Evolutionary conservation across 2,113 vertebrate species (phyloP).

Genomic region (Nesoenas mayeri): DNA sequence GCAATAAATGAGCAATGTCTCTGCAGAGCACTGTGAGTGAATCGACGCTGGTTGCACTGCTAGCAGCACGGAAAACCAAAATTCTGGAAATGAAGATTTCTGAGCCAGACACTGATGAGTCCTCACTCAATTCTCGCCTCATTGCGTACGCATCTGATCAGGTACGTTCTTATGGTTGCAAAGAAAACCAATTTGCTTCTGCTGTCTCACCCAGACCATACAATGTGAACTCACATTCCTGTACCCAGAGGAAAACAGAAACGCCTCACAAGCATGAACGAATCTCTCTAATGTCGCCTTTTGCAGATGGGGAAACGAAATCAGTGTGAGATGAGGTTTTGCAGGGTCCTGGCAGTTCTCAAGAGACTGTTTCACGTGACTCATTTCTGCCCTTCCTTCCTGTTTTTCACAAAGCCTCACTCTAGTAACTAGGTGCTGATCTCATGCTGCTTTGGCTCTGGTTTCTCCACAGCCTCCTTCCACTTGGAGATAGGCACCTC

Average conservation of each 20-base stretch:
- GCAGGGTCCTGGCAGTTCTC: not conserved
- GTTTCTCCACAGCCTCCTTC: not conserved
- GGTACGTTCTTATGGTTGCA: constrained; percentile 64
- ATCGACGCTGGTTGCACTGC: constrained; percentile 88
- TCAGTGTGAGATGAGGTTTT: not conserved
- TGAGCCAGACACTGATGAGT: constrained; percentile 82
- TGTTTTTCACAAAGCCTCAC: not conserved
- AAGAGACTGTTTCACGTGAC: not conserved
- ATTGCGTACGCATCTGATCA: constrained; percentile 93
- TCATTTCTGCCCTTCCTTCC: constrained; percentile 5
- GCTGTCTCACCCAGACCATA: not conserved
- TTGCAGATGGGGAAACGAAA: not conserved
- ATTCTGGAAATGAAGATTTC: constrained; percentile 82
- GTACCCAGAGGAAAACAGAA: not conserved
- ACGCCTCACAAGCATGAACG: not conserved
- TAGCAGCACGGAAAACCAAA: constrained; percentile 91
- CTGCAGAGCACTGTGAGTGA: constrained; percentile 92
- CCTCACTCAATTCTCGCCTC: constrained; percentile 86
- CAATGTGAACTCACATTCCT: not conserved
- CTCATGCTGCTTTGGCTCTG: not conserved
- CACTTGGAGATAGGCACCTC: not conserved
- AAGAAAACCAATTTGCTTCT: not conserved
- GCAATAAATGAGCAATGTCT: not conserved
- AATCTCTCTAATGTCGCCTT: not conserved
- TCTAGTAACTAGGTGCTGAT: not conserved